Percentiles rank a stretch among this genome's conserved stretches.
Conservation (phyloP, 2,113 vertebrate species). For the Jacana jacana region DNA sequence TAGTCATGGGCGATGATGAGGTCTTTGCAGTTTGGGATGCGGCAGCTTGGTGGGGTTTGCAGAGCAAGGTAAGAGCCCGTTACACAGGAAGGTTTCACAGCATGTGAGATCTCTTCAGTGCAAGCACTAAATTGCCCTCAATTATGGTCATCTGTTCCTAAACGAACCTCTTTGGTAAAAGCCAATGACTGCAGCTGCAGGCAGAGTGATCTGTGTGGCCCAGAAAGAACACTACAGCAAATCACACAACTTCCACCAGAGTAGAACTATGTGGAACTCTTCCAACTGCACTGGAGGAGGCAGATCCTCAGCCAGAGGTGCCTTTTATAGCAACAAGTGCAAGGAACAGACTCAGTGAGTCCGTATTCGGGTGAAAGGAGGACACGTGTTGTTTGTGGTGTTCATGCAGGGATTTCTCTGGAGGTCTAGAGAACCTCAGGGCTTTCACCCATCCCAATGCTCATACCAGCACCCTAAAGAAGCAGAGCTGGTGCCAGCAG, state of each 20-base stretch:
- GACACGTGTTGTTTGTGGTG: rapidly evolving
- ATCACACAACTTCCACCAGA: not conserved
- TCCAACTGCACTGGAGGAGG: not conserved
- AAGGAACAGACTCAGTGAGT: not conserved
- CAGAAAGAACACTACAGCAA: not conserved
- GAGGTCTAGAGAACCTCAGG: not conserved
- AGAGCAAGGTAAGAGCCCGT: not conserved
- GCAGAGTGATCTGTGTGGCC: not conserved
- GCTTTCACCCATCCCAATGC: not conserved
- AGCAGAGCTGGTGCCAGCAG: not conserved
- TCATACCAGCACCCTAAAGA: not conserved
- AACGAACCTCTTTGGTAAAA: not conserved
- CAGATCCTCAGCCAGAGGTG: too few relatives aligned
- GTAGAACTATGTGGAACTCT: too few relatives aligned
- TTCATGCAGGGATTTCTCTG: not conserved
- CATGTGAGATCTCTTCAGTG: not conserved
- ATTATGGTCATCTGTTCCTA: not conserved
- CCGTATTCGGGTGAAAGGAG: not conserved
- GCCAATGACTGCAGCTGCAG: not conserved
- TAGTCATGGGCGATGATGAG: not conserved
- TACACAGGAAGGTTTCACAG: not conserved
- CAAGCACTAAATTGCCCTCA: not conserved
- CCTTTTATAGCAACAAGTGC: rapidly evolving
- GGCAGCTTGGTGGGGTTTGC: not conserved
- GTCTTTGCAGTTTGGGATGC: not conserved